phyloP scores from a whole-genome alignment of 2,888 invertebrate species.

The Euclidia mi region DNA sequence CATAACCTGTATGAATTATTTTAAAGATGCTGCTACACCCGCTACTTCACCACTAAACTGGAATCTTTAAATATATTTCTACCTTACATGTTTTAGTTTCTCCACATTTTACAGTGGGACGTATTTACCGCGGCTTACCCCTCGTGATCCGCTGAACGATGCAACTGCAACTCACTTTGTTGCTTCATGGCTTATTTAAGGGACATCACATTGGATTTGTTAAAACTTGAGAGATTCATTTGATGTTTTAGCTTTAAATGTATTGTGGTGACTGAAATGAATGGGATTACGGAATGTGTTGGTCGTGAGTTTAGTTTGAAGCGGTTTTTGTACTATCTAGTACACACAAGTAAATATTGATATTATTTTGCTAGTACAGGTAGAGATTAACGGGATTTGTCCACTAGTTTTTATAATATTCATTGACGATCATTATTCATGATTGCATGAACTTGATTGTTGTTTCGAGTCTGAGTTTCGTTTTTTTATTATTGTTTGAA shows the following conservation, averaged over 20 bases:
- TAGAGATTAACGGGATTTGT: too few species aligned
- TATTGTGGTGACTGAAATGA: not conserved
- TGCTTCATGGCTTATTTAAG: conserved; percentile 2
- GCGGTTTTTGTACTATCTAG: not conserved
- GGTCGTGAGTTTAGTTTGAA: not conserved
- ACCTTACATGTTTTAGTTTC: not conserved
- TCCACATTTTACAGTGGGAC: conserved; percentile 1
- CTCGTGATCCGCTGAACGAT: not conserved
- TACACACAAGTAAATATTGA: too few species aligned
- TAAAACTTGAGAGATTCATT: not conserved
- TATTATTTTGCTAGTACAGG: too few species aligned
- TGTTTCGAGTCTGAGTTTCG: too few species aligned
- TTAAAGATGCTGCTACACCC: too few species aligned
- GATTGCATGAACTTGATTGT: too few species aligned
- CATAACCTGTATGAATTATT: too few species aligned
- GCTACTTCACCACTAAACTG: too few species aligned
- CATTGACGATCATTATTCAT: too few species aligned
- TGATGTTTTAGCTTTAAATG: not conserved
- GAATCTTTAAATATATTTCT: too few species aligned
- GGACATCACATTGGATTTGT: conserved; percentile 4
- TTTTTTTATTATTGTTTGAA: too few species aligned
- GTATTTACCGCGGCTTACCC: conserved; percentile 6
- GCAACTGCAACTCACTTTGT: conserved; percentile 5
- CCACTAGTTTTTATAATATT: too few species aligned
- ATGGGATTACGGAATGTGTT: not conserved